Evolutionary conservation across 2,888 invertebrate species (phyloP).

Genomic region (Catonia carolina): DNA sequence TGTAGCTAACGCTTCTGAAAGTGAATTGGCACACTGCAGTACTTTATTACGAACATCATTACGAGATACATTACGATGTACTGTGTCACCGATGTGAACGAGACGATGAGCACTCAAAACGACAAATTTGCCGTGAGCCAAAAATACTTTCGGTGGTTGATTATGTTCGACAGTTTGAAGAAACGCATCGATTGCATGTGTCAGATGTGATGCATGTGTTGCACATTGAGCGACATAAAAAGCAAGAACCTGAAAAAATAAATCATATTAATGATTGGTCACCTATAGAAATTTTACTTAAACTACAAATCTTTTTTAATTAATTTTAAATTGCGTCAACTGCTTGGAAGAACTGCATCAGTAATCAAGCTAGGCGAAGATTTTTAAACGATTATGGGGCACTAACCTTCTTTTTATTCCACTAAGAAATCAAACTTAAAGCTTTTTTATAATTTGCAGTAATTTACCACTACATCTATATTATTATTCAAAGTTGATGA

Average conservation of each 20-base stretch:
- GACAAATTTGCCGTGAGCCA: slow-evolving; percentile 87
- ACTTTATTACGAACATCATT: slow-evolving; percentile 66
- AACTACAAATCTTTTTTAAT: no score
- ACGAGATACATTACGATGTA: slow-evolving; percentile 75
- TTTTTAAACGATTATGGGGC: no score
- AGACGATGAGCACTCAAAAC: slow-evolving; percentile 89
- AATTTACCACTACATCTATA: no score
- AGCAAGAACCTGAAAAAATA: slow-evolving; percentile 57
- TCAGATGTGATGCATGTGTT: slow-evolving; percentile 75
- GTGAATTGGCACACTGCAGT: slow-evolving; percentile 66
- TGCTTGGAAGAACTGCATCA: no score
- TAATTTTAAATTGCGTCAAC: no score
- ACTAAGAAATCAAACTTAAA: no score
- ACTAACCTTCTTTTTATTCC: no score
- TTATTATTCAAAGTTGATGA: no score
- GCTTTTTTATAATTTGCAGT: no score
- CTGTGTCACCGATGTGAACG: slow-evolving; percentile 90
- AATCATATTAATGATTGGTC: background rate
- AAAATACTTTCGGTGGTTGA: slow-evolving; percentile 74
- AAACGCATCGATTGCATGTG: slow-evolving; percentile 88
- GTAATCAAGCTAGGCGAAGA: no score
- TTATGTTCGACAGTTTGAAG: slow-evolving; percentile 85
- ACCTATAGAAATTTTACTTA: no score
- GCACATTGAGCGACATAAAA: slow-evolving; percentile 85
- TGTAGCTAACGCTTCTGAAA: slow-evolving; percentile 72